Conservation (phyloP, 2,113 vertebrate species). For the Callipepla squamata region DNA sequence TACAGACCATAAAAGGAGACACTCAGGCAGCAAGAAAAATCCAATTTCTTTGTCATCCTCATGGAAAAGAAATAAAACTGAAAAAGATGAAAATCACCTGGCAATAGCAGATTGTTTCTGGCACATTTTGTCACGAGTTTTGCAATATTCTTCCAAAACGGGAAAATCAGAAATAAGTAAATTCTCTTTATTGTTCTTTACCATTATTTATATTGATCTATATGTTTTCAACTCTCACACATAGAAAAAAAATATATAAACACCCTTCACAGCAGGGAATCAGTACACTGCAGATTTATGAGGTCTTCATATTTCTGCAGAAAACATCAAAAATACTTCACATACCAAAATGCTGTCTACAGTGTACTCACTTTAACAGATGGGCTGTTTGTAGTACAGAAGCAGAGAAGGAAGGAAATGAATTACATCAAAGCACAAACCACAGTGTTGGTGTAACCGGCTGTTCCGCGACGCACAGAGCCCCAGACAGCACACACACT, state of each 20-base stretch:
- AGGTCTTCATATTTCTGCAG: not conserved
- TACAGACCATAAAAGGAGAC: not conserved
- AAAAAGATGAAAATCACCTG: not conserved
- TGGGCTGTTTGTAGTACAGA: not conserved
- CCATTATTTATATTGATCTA: not conserved
- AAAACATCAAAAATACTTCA: not conserved
- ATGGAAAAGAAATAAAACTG: not conserved
- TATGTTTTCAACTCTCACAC: not conserved
- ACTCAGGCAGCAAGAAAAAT: not conserved
- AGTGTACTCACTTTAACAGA: not conserved
- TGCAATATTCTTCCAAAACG: not conserved
- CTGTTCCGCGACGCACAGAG: not conserved
- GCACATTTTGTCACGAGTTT: not conserved
- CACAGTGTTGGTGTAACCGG: rapidly evolving
- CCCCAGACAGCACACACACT: not conserved
- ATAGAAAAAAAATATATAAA: not conserved
- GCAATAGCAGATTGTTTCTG: not conserved
- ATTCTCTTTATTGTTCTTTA: not conserved
- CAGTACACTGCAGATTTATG: not conserved
- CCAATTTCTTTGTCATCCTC: not conserved
- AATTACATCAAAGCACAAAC: not conserved
- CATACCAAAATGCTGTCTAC: not conserved
- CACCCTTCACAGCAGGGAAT: not conserved
- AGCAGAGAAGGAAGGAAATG: not conserved
- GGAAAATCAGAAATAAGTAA: not conserved